Evolutionary conservation across 1,140 invertebrate genomes (phyloP).

Genomic region (Formica exsecta): DNA sequence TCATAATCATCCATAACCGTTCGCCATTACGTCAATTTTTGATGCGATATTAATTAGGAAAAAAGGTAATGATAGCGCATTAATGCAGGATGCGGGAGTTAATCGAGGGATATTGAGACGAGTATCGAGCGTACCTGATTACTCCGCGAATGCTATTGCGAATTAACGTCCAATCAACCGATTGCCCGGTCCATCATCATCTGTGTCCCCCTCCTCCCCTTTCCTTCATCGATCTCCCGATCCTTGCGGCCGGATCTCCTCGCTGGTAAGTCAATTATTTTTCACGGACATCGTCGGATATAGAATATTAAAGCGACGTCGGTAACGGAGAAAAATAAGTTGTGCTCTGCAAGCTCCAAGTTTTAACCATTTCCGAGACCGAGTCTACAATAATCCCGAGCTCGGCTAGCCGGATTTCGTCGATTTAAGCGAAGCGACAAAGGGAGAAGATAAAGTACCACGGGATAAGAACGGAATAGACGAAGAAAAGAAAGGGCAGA

Average conservation of each 20-base stretch:
- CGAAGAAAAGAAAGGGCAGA: neutral
- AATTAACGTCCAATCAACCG: conserved; percentile 32
- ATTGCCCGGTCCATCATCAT: conserved; percentile 22
- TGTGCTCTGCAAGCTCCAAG: conserved; percentile 62
- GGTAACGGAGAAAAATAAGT: conserved; percentile 57
- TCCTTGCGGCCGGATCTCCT: conserved; percentile 10
- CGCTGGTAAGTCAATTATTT: conserved; percentile 71
- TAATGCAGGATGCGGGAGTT: conserved; percentile 5
- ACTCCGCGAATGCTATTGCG: conserved; percentile 17
- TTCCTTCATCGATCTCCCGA: conserved; percentile 30
- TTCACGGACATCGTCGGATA: conserved; percentile 68
- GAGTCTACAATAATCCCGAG: conserved; percentile 72
- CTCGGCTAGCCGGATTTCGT: conserved; percentile 29
- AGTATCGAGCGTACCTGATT: conserved; percentile 2
- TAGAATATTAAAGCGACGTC: conserved; percentile 75
- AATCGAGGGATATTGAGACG: conserved; percentile 10
- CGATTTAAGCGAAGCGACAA: conserved; percentile 61
- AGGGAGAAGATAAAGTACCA: neutral
- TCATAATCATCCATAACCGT: neutral
- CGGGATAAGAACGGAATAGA: conserved; percentile 18
- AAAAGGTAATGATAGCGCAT: neutral
- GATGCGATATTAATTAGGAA: conserved; percentile 47
- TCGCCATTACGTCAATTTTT: conserved; percentile 35
- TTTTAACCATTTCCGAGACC: conserved; percentile 78
- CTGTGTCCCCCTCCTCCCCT: too few species aligned